These are phyloP conservation scores for Cathartes aura DNA, from an alignment of 2,113 vertebrate genomes.

Conservation along the genomic window DNA sequence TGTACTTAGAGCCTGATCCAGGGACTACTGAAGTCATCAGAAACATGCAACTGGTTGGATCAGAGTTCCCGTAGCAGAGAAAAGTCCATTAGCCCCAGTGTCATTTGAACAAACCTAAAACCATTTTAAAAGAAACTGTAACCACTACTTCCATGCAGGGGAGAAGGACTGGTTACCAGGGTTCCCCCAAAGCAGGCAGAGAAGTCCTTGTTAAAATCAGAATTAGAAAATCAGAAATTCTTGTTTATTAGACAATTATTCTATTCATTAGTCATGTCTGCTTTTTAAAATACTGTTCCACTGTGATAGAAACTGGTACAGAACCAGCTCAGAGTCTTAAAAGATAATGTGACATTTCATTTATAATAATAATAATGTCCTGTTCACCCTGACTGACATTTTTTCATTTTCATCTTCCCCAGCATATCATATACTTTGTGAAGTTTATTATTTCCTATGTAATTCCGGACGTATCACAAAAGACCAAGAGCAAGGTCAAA, in stretches of 20 bases:
- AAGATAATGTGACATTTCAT: neutral
- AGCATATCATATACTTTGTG: slow-evolving; percentile 92
- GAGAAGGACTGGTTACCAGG: neutral
- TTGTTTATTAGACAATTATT: neutral
- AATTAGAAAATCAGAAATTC: neutral
- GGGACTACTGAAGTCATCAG: neutral
- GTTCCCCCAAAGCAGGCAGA: neutral
- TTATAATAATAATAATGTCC: neutral
- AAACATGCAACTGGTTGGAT: neutral
- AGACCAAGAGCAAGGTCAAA: slow-evolving; percentile 89
- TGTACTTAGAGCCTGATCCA: neutral
- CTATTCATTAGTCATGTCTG: neutral
- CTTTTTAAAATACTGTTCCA: neutral
- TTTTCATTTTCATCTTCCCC: slow-evolving; percentile 55
- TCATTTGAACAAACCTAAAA: neutral
- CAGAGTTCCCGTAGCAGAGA: neutral
- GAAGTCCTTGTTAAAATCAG: neutral
- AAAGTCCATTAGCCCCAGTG: neutral
- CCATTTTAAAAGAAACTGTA: neutral
- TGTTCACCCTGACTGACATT: neutral
- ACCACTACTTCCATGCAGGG: neutral
- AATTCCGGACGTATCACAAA: slow-evolving; percentile 88
- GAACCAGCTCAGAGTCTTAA: neutral
- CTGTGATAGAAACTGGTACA: neutral
- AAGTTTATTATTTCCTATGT: slow-evolving; percentile 89